These are phyloP conservation scores for Xiphias gladius DNA, from an alignment of 2,113 vertebrate genomes.

Conservation along the genomic window DNA sequence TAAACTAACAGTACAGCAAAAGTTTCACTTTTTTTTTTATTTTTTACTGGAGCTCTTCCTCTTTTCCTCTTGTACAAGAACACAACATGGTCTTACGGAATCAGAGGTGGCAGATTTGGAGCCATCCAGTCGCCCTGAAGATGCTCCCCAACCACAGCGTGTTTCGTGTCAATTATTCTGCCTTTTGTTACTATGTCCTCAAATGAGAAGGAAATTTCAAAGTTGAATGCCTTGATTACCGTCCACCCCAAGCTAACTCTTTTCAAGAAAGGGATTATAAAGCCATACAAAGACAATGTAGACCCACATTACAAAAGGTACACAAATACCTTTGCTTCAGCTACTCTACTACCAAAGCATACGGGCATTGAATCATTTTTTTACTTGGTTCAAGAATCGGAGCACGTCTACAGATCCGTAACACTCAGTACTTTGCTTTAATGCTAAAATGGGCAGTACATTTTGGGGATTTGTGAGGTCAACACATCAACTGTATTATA, in stretches of 20 bases:
- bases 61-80: neutral
- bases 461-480: neutral
- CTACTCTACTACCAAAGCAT: neutral
- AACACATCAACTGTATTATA: neutral
- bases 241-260: slow-evolving; percentile 21
- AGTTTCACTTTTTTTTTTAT: slow-evolving; percentile 25
- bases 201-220: slow-evolving; percentile 45
- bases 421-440: neutral
- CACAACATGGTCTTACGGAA: slow-evolving; percentile 18
- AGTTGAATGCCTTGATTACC: slow-evolving; percentile 52
- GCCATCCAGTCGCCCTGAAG: slow-evolving; percentile 11
- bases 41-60: slow-evolving; percentile 13
- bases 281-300: slow-evolving; percentile 18
- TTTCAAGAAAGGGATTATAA: slow-evolving; percentile 46
- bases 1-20: slow-evolving; percentile 32
- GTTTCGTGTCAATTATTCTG: slow-evolving; percentile 1
- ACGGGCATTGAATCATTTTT: too few species aligned
- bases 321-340: neutral
- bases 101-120: slow-evolving; percentile 46
- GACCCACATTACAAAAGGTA: neutral
- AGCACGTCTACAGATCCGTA: too few species aligned
- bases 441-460: neutral
- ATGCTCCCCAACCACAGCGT: slow-evolving; percentile 1
- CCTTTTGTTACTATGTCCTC: slow-evolving; percentile 43
- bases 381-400: too few species aligned